Conservation (phyloP, 2,113 vertebrate species). For the Morone chrysops region DNA sequence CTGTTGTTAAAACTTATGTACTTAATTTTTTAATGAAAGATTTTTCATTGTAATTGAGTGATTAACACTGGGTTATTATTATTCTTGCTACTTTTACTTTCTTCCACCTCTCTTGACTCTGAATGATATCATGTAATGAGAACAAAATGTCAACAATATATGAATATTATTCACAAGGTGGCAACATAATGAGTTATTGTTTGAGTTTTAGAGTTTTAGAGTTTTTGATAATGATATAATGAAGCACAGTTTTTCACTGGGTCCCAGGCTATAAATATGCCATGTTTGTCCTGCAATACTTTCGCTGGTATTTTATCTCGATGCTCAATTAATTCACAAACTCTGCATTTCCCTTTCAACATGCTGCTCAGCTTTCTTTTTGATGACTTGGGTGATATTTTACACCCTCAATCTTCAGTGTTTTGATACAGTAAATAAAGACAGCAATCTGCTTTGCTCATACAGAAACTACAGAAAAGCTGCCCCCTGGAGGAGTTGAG, state of each 20-base stretch:
- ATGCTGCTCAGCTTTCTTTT: conserved; percentile 12
- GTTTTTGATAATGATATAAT: not conserved
- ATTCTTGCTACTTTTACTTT: too few species aligned
- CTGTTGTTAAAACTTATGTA: too few species aligned
- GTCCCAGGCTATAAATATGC: conserved; percentile 10
- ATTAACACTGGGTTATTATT: too few species aligned
- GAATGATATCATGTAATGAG: too few species aligned
- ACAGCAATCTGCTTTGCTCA: conserved; percentile 2
- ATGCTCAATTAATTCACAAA: conserved; percentile 35
- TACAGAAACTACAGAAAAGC: not conserved
- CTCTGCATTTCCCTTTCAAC: conserved; percentile 12
- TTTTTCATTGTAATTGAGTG: too few species aligned
- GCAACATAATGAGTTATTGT: not conserved
- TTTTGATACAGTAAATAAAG: conserved; percentile 8
- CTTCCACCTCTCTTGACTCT: too few species aligned
- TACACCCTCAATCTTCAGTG: not conserved
- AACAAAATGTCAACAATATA: too few species aligned
- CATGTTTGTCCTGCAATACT: conserved; percentile 1
- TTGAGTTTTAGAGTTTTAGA: not conserved
- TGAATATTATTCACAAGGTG: not conserved
- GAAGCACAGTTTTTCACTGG: not conserved
- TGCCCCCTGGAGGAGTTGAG: not conserved
- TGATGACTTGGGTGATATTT: conserved; percentile 19
- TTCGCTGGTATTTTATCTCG: not conserved
- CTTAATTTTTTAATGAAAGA: too few species aligned